Evolutionary conservation across 2,888 invertebrate species (phyloP), one percentile per base, ranked within the genome.

Genomic region (Trissolcus japonicus): DNA sequence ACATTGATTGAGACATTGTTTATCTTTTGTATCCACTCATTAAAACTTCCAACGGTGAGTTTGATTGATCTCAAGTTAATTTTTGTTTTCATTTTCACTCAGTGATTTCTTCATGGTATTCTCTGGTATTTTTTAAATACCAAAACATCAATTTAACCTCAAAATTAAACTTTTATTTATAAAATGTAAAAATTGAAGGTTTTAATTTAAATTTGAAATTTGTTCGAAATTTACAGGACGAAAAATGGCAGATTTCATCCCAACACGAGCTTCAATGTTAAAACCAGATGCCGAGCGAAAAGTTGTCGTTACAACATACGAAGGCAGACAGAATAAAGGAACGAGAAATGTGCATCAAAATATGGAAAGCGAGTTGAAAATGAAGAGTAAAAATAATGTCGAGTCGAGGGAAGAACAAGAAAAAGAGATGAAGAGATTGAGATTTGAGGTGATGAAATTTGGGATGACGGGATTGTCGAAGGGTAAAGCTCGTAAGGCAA

Each of bases 361-460:
- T 14, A 54, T 29, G 46, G 16, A 56, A 54, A 40, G 19, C 14
- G 17, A 14, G 9, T 9, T n/a, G 16, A 46, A 17, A 14, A 25
- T 2, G 63, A 61, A 25, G 2, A 21, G 11, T 9, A 48, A 48
- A 21, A 56, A 14, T 29, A 29, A 19, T 7, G 4, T 7, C n/a
- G 53, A n/a, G 54, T 21, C 13, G 9, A 67, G 89, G 86, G 85
- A 73, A 14, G 76, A 85, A 54, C 87, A 89, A 54, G 93, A 93
- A 83, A 90, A 94, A 77, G 94, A 95, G 82, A 92, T 97, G 83
- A 95, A 95, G 82, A 92, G 91, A 83, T 93, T 94, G 0, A 92
- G 95, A 61, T 93, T 94, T 88, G 97, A 97, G 86, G 92, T 97
- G 4, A 92, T 95, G 6, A 95, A 94, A 85, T 95, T 96, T 88